Percentiles rank a stretch among this genome's conserved stretches.
These are phyloP conservation scores for Pammene aurita DNA, from an alignment of 2,888 invertebrate genomes.

Conservation along the genomic window DNA sequence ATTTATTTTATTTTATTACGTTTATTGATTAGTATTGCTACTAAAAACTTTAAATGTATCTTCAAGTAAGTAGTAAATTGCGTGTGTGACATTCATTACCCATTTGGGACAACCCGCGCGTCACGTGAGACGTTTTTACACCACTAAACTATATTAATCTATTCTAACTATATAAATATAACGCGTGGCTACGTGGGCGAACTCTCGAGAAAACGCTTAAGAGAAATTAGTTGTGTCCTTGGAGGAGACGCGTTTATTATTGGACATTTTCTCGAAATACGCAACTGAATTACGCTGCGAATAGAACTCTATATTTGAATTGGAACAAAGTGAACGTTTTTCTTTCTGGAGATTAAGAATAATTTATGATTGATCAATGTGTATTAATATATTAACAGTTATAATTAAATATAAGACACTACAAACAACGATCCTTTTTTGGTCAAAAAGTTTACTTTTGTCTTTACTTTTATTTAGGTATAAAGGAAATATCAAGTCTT, in stretches of 20 bases:
- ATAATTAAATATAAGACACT: background rate
- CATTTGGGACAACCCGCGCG: background rate
- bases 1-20: no score
- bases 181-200: conserved; percentile 5
- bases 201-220: conserved; percentile 10
- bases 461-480: no score
- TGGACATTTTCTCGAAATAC: background rate
- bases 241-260: background rate
- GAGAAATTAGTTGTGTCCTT: conserved; percentile 16
- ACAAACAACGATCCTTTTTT: no score
- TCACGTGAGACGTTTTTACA: conserved; percentile 18
- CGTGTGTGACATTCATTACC: background rate
- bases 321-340: no score
- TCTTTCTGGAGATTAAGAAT: no score
- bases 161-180: no score
- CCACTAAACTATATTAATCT: conserved; percentile 18
- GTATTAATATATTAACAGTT: no score
- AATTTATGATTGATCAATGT: background rate
- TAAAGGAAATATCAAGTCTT: no score
- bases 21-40: no score
- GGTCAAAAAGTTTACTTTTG: no score
- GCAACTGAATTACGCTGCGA: background rate
- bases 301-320: background rate
- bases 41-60: no score
- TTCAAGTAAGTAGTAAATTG: no score